Conservation (phyloP, 1,140 invertebrate genomes). For the Plectrocnemia conspersa region DNA sequence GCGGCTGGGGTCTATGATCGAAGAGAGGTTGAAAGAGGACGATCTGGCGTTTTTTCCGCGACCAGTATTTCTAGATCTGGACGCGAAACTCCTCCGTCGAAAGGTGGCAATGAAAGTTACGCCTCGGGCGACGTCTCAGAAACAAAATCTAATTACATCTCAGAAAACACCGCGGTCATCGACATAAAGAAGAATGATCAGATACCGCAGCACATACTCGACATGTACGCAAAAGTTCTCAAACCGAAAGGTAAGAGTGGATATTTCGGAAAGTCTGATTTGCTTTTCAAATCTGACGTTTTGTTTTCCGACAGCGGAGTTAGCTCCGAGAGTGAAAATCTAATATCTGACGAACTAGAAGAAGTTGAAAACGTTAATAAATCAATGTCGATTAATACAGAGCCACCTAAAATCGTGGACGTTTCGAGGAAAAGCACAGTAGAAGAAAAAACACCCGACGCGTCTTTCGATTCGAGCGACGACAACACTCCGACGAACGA, state of each 20-base stretch:
- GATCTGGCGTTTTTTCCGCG: conserved; percentile 39
- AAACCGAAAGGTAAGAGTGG: conserved; percentile 42
- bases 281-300: conserved; percentile 42
- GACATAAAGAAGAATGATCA: conserved; percentile 41
- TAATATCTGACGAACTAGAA: conserved; percentile 35
- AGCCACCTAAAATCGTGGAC: too few species aligned
- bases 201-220: conserved; percentile 47
- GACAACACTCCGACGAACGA: neutral
- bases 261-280: conserved; percentile 38
- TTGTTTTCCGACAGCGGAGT: conserved; percentile 49
- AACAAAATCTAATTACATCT: too few species aligned
- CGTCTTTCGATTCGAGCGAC: too few species aligned
- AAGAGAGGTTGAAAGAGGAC: conserved; percentile 48
- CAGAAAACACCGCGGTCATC: conserved; percentile 30
- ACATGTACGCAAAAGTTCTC: conserved; percentile 50
- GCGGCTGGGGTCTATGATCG: conserved; percentile 41
- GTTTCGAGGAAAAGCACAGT: too few species aligned
- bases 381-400: too few species aligned
- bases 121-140: too few species aligned
- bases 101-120: conserved; percentile 16
- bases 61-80: too few species aligned
- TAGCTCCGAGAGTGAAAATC: conserved; percentile 49
- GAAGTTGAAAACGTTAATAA: too few species aligned
- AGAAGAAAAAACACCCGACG: too few species aligned
- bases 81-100: neutral